Evolutionary conservation across 2,888 invertebrate genomes (phyloP).

Genomic region (Eumacrocentrus americanus): DNA sequence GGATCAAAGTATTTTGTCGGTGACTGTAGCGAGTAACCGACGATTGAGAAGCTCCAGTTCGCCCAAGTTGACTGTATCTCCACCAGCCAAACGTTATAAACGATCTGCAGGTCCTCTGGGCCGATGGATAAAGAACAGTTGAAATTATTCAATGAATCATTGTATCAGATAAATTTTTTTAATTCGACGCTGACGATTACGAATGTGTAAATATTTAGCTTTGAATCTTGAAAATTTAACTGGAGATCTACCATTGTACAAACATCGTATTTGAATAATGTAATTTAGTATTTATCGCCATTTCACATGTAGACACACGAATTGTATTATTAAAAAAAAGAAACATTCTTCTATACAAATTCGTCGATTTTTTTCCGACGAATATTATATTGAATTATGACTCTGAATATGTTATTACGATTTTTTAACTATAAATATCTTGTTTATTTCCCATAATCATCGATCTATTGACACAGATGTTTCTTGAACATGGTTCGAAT

Average conservation of each 20-base stretch:
- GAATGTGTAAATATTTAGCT: constrained; percentile 16
- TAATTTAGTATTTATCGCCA: constrained; percentile 57
- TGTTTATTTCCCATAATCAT: constrained; percentile 6
- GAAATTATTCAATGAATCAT: constrained; percentile 37
- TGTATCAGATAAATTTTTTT: constrained; percentile 34
- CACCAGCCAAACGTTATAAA: constrained; percentile 52
- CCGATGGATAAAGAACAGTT: constrained; percentile 56
- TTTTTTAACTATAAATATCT: constrained; percentile 7
- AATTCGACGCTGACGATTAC: constrained; percentile 27
- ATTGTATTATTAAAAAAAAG: constrained; percentile 33
- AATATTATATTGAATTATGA: not conserved
- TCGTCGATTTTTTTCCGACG: not conserved
- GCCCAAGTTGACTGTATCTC: constrained; percentile 47
- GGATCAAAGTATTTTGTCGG: constrained; percentile 55
- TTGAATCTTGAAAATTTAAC: constrained; percentile 43
- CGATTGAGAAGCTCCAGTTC: constrained; percentile 58
- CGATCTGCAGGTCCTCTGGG: constrained; percentile 49
- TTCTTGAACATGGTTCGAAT: not conserved
- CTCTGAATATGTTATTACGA: not conserved
- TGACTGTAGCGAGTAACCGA: constrained; percentile 58
- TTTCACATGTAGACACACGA: constrained; percentile 40
- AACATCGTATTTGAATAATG: constrained; percentile 55
- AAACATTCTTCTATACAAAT: constrained; percentile 17
- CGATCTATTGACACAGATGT: not conserved
- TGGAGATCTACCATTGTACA: constrained; percentile 53